Base-by-base conservation (phyloP, 2,113 vertebrate species). In the Halichoeres trimaculatus region DNA sequence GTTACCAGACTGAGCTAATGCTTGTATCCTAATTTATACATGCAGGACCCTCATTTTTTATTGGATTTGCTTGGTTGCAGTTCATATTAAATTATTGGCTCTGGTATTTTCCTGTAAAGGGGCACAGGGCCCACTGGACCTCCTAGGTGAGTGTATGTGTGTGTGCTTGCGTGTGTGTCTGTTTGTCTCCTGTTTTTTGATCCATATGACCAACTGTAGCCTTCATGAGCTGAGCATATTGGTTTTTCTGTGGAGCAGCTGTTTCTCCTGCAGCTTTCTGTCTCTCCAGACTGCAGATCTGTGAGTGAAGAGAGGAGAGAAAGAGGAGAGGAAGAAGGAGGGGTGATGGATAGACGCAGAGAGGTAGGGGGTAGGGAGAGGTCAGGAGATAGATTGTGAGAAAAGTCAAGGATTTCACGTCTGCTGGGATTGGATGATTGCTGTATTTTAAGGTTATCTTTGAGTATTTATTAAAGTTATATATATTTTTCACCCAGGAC, bases 241-340 rank as follows among this genome's bases (percentile, higher is more conserved):
- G 74, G 48, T 79, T 85, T 85, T 83, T 83, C 67, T 84, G 66
- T 66, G 56, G 56, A 86, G 83, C 88, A 88, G 85, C 86, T 91
- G 90, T 80, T 90, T 89, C 78, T 90, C 88, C 83, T 91, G 86
- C 84, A 92, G 89, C 84, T 86, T 78, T 83, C 59, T 62, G 76
- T 86, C 82, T 87, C 84, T 80, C 45, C 63, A 83, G 88, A 91
- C 80, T 64, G 5, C 47, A 38, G 67, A 68, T 87, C 70, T 72
- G 59, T 56, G 40, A 67, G 71, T 66, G 76, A 26, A 74, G 60
- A 34, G 34, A 74, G 73, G 23, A 74, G 70, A 58, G 54, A 35
- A 62, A 14, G 60, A 47, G 60, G 53, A 53, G 50, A 57, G 58
- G 76, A 52, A 64, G 34, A 47, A 54, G 48, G 57, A 38, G 56